Evolutionary conservation across 37 sponge, comb jelly and placozoan species (phyloP).

Genomic region (Oopsacas minuta): DNA sequence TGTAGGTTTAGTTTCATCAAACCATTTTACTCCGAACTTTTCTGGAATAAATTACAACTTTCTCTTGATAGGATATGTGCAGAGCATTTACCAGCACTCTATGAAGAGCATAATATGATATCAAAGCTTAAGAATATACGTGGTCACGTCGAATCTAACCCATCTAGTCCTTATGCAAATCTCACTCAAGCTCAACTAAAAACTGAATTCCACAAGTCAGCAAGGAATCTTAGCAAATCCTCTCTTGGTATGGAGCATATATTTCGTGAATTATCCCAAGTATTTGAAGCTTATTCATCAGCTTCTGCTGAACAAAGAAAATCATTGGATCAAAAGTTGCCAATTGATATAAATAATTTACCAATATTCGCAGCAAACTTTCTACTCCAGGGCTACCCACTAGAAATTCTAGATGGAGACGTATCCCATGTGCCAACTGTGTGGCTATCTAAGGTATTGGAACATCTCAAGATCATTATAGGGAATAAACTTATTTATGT

Average conservation of each 20-base stretch:
- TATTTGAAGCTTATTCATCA: not conserved
- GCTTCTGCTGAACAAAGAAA: not conserved
- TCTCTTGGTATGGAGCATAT: constrained; percentile 22
- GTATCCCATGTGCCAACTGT: not conserved
- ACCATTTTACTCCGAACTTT: not conserved
- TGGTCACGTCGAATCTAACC: no score
- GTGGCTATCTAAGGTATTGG: not conserved
- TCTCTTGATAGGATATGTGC: not conserved
- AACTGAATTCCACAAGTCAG: not conserved
- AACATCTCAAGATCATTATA: not conserved
- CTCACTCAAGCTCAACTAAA: not conserved
- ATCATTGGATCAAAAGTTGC: not conserved
- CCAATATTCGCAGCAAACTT: not conserved
- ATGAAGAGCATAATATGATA: not conserved
- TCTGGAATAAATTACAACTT: not conserved
- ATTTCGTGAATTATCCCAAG: constrained; percentile 17
- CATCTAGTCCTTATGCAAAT: not conserved
- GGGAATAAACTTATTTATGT: not conserved
- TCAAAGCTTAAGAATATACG: not conserved
- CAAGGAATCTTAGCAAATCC: not conserved
- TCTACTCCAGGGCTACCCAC: not conserved
- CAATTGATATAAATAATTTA: not conserved
- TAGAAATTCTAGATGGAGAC: not conserved
- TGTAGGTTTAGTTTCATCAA: not conserved
- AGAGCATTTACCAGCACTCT: not conserved